Base-by-base conservation (phyloP, 2,113 vertebrate genomes). In the Pagrus major region DNA sequence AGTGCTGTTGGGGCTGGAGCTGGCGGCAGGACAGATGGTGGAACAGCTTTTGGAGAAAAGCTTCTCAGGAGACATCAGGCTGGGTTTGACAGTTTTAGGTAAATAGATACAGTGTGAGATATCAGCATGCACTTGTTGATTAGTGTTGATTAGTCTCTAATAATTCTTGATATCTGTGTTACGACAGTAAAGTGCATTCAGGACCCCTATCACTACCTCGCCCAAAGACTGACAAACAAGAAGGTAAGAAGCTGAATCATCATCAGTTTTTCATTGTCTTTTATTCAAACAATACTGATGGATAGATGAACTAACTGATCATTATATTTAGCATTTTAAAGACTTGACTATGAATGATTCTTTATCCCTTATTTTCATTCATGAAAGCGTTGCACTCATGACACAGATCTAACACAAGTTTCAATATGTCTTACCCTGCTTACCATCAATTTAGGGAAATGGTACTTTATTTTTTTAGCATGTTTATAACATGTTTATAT, bases 1-100 rank as follows among this genome's bases (percentile, higher is more conserved):
- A 95, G 94, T 95, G 64, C 55, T 95, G 25, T 75, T 80, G 27
- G 70, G 60, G 3, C 55, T 95, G 80, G 94, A 95, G 82, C 29
- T 86, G 51, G 37, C 88, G 64, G 81, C 2, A 0, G 83, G 76
- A 33, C 88, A 90, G 77, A 21, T 18, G 11, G 21, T 88, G 78
- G 80, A 76, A 14, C 79, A 91, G 18, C 1, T 14, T 20, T 21
- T 95, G 71, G 91, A 94, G 56, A 93, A 90, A 71, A 71, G 15
- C 0, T 94, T 95, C 68, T 55, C 81, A 7, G 94, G 92, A 71
- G 94, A 95, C 60, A 3, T 93, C 11, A 81, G 33, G 4, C 65
- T 88, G 35, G 94, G 93, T 29, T 71, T 95, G 68, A 88, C 68
- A 27, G 87, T 91, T 47, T 86, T 95, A 71, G 92, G 93, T 94